phyloP scores from a whole-genome alignment of 2,797 vertebrate species.

The Dromococcyx pavoninus region DNA sequence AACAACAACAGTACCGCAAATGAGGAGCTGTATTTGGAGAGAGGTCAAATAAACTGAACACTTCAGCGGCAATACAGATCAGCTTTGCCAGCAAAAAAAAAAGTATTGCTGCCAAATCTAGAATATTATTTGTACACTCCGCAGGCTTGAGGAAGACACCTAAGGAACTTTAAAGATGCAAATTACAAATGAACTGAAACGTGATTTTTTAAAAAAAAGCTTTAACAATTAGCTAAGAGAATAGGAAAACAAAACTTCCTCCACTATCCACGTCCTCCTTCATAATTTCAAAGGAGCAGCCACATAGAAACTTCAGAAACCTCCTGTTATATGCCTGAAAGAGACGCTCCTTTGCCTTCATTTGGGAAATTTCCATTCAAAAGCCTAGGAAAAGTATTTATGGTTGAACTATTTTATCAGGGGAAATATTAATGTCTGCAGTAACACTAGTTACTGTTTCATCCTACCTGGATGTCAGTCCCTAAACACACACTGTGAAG shows the following conservation, averaged over 20 bases:
- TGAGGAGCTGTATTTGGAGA: background rate
- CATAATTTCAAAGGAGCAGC: background rate
- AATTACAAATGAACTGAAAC: background rate
- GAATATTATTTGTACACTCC: background rate
- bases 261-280: background rate
- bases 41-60: background rate
- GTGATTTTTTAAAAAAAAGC: too few relatives aligned
- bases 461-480: background rate
- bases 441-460: background rate
- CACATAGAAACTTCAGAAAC: background rate
- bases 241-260: background rate
- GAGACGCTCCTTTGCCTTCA: background rate
- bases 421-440: background rate
- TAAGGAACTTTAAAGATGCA: background rate
- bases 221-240: background rate
- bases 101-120: background rate
- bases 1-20: background rate
- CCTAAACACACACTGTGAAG: background rate
- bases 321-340: background rate
- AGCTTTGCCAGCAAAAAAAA: background rate
- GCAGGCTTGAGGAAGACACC: background rate
- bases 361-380: background rate
- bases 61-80: background rate
- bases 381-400: background rate
- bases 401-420: background rate